Evolutionary conservation across 2,113 vertebrate genomes (phyloP).

Genomic region (Oreotrochilus melanogaster): DNA sequence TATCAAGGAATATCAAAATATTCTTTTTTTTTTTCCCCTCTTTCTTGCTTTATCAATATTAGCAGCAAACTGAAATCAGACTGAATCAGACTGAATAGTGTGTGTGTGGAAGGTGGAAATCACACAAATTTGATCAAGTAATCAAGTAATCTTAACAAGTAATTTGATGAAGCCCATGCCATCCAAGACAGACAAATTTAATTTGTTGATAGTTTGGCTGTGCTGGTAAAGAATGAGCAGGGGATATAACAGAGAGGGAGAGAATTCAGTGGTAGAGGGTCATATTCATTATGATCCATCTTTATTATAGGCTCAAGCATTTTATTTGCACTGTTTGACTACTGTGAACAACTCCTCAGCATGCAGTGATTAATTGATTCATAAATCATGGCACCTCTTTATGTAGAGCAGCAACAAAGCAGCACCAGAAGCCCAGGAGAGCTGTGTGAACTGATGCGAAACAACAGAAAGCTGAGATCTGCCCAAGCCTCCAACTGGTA

Average conservation of each 20-base stretch:
- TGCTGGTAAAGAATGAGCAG: background rate
- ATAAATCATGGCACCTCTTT: constrained; percentile 76
- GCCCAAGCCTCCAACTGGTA: constrained; percentile 28
- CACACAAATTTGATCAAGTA: background rate
- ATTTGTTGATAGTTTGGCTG: background rate
- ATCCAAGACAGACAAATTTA: background rate
- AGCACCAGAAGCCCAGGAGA: constrained; percentile 53
- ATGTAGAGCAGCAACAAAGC: constrained; percentile 37
- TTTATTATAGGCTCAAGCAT: constrained; percentile 65
- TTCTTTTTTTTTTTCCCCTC: background rate
- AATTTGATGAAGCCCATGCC: background rate
- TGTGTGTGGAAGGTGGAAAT: too few species aligned
- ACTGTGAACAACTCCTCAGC: constrained; percentile 69
- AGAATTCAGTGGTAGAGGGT: background rate
- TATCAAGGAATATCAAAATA: background rate
- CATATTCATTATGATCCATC: constrained; percentile 64
- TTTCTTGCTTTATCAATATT: background rate
- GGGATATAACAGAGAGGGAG: background rate
- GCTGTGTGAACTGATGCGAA: constrained; percentile 47
- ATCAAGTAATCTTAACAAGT: background rate
- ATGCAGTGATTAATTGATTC: constrained; percentile 78
- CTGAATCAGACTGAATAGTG: background rate
- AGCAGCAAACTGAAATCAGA: background rate
- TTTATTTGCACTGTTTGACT: constrained; percentile 79
- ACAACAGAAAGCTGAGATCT: constrained; percentile 42